Evolutionary conservation across 2,113 vertebrate species (phyloP).

Genomic region (Urocitellus parryii): DNA sequence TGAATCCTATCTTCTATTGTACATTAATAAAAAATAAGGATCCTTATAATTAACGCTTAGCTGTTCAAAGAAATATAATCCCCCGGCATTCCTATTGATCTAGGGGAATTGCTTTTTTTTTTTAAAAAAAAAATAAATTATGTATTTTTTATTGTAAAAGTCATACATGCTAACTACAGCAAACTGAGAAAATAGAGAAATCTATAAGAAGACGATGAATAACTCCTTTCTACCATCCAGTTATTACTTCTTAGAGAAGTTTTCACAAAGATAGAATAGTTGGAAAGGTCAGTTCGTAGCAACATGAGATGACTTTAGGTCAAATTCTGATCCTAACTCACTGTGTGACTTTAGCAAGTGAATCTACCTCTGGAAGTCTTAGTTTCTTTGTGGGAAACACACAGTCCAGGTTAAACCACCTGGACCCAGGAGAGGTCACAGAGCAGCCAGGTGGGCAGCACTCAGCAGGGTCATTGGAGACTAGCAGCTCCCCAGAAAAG

Average conservation of each 20-base stretch:
- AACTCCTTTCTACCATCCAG: not conserved
- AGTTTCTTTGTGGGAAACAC: not conserved
- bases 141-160: conserved; percentile 59
- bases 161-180: conserved; percentile 38
- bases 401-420: not conserved
- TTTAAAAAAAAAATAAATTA: not conserved
- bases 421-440: not conserved
- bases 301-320: not conserved
- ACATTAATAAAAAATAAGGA: conserved; percentile 72
- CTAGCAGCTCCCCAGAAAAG: not conserved
- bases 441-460: not conserved
- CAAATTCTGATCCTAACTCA: conserved; percentile 40
- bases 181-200: conserved; percentile 54
- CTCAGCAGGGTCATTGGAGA: not conserved
- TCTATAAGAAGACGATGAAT: not conserved
- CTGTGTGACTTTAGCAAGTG: not conserved
- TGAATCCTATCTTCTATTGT: conserved; percentile 52
- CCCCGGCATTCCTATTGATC: conserved; percentile 43
- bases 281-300: conserved; percentile 31
- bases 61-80: conserved; percentile 70
- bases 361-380: not conserved
- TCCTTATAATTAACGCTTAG: conserved; percentile 72
- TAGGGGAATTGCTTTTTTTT: conserved; percentile 53
- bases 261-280: not conserved
- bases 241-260: conserved; percentile 20